Percentiles rank a stretch among this genome's conserved stretches.
These are phyloP conservation scores for Itoplectis maculator DNA, from an alignment of 2,888 invertebrate genomes.

Conservation along the genomic window DNA sequence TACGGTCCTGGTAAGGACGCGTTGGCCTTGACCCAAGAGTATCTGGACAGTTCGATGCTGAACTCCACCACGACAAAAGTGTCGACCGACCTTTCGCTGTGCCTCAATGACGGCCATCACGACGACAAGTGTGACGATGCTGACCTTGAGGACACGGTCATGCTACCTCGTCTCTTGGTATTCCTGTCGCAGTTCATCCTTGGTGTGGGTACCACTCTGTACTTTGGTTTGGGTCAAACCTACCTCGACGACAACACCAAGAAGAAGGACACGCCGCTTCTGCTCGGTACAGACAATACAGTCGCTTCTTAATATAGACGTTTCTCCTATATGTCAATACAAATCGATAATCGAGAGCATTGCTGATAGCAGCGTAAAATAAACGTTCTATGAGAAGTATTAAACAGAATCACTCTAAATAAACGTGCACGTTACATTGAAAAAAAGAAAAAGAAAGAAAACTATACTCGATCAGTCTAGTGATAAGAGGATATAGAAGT, in stretches of 20 bases:
- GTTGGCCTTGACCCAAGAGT: slow-evolving; percentile 85
- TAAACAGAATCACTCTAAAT: neutral
- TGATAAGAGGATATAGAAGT: slow-evolving; percentile 1
- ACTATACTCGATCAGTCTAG: neutral
- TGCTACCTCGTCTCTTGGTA: slow-evolving; percentile 87
- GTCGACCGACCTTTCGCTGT: slow-evolving; percentile 75
- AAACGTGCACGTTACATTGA: neutral
- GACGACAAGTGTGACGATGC: slow-evolving; percentile 84
- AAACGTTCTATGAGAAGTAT: neutral
- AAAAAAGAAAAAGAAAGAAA: too few relatives aligned
- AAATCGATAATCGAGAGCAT: neutral
- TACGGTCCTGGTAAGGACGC: slow-evolving; percentile 87
- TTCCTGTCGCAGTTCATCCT: slow-evolving; percentile 89
- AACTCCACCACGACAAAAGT: slow-evolving; percentile 69
- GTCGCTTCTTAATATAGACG: neutral
- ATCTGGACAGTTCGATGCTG: slow-evolving; percentile 79
- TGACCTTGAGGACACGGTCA: slow-evolving; percentile 81
- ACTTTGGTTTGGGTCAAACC: slow-evolving; percentile 88
- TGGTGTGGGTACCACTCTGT: slow-evolving; percentile 89
- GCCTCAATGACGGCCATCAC: slow-evolving; percentile 76
- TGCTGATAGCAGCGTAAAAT: neutral
- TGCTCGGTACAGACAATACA: slow-evolving; percentile 84
- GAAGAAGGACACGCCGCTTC: slow-evolving; percentile 88
- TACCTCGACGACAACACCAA: slow-evolving; percentile 90
- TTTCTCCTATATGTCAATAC: neutral